phyloP scores from a whole-genome alignment of 2,113 vertebrate species.

The Glaucidium brasilianum region DNA sequence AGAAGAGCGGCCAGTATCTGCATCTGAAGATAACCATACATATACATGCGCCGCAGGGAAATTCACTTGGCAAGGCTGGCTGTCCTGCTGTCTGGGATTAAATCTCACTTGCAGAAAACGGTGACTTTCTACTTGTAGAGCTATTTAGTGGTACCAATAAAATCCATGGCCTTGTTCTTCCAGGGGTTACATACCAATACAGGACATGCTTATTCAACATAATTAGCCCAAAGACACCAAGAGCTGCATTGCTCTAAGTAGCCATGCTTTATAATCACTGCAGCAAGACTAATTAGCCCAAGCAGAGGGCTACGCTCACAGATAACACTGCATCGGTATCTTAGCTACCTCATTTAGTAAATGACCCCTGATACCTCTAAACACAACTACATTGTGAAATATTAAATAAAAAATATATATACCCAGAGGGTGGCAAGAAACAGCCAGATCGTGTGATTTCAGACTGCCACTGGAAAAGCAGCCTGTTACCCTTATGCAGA shows the following conservation, averaged over 20 bases:
- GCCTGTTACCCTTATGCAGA: background rate
- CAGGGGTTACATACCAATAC: background rate
- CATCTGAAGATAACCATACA: background rate
- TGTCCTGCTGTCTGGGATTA: background rate
- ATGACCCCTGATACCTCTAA: background rate
- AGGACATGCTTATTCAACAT: background rate
- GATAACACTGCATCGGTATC: background rate
- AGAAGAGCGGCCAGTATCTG: background rate
- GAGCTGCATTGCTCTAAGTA: background rate
- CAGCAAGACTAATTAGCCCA: background rate
- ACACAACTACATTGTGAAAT: background rate
- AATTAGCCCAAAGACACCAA: background rate
- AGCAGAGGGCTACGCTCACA: background rate
- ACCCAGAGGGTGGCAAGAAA: background rate
- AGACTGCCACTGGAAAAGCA: background rate
- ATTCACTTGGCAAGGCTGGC: background rate
- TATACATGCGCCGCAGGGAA: rapidly evolving
- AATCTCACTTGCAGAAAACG: background rate
- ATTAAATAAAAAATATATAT: background rate
- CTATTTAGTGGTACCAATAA: background rate
- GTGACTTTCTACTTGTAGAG: background rate
- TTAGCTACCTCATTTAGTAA: background rate
- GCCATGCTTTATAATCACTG: background rate
- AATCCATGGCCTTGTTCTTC: background rate
- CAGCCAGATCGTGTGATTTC: background rate